A percentile compares a stretch with the other conserved stretches of the same genome.
phyloP scores from a whole-genome alignment of 1,140 invertebrate genomes.

The Drosophila carrolli region DNA sequence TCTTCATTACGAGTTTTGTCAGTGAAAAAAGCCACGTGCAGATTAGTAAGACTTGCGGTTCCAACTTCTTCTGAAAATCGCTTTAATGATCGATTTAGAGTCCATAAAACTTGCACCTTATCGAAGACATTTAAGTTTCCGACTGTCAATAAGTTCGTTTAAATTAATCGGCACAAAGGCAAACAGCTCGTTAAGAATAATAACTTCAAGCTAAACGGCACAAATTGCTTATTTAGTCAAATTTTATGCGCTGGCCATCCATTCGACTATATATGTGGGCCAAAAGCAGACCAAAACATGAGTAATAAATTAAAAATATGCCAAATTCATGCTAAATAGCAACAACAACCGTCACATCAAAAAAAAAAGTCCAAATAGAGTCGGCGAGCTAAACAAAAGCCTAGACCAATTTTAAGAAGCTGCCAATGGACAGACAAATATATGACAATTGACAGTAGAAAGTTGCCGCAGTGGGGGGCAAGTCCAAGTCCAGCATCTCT shows the following conservation, averaged over 20 bases:
- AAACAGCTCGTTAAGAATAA: constrained; percentile 30
- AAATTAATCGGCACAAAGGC: constrained; percentile 36
- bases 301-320: constrained; percentile 72
- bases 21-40: constrained; percentile 55
- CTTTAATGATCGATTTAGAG: constrained; percentile 52
- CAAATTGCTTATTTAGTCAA: constrained; percentile 53
- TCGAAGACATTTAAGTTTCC: neutral
- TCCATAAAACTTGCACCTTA: constrained; percentile 56
- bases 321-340: constrained; percentile 65
- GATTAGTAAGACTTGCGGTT: neutral
- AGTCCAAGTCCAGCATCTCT: constrained; percentile 15
- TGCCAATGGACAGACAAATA: constrained; percentile 65
- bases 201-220: constrained; percentile 19
- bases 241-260: constrained; percentile 17
- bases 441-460: constrained; percentile 80
- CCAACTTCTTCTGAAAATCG: neutral
- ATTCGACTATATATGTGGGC: constrained; percentile 48
- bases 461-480: constrained; percentile 63
- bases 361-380: neutral
- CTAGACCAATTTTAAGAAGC: constrained; percentile 81
- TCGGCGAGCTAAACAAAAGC: constrained; percentile 47
- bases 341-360: constrained; percentile 42
- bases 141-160: constrained; percentile 36
- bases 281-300: constrained; percentile 48
- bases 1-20: constrained; percentile 42